These are phyloP conservation scores for Oxygymnocypris stewartii DNA, from an alignment of 2,113 vertebrate species.

Conservation along the genomic window DNA sequence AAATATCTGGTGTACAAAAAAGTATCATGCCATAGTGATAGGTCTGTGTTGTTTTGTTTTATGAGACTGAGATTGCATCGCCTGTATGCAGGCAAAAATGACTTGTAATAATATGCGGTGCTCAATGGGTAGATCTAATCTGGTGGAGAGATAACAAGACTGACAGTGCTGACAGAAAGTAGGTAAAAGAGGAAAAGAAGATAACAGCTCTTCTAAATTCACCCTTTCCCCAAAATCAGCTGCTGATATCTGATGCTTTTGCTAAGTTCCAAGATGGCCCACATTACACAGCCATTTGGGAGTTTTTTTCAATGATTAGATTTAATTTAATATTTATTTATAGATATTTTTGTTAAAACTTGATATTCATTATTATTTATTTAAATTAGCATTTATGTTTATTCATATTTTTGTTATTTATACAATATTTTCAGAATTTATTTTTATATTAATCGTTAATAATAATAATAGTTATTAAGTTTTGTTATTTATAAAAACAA, in stretches of 20 bases:
- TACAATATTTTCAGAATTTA: not conserved
- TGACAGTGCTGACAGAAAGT: not conserved
- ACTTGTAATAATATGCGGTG: not conserved
- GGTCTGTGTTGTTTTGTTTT: constrained; percentile 4
- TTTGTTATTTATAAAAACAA: too few relatives aligned
- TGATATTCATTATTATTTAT: not conserved
- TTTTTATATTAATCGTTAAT: too few relatives aligned
- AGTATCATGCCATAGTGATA: not conserved
- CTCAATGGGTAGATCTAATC: not conserved
- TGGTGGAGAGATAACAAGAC: not conserved
- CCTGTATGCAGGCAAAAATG: not conserved
- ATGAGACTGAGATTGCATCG: not conserved
- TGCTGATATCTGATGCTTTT: not conserved
- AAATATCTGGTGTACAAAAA: not conserved
- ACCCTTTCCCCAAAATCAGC: constrained; percentile 25
- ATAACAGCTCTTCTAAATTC: not conserved
- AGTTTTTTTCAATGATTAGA: not conserved
- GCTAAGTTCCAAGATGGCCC: not conserved
- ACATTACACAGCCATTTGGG: not conserved
- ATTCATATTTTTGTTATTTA: not conserved
- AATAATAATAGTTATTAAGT: too few relatives aligned
- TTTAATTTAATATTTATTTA: not conserved
- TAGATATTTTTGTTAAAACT: too few relatives aligned
- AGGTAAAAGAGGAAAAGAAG: constrained; percentile 32
- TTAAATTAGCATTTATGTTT: not conserved